Conservation (phyloP, 2,797 vertebrate species). For the Sardinella longiceps region DNA sequence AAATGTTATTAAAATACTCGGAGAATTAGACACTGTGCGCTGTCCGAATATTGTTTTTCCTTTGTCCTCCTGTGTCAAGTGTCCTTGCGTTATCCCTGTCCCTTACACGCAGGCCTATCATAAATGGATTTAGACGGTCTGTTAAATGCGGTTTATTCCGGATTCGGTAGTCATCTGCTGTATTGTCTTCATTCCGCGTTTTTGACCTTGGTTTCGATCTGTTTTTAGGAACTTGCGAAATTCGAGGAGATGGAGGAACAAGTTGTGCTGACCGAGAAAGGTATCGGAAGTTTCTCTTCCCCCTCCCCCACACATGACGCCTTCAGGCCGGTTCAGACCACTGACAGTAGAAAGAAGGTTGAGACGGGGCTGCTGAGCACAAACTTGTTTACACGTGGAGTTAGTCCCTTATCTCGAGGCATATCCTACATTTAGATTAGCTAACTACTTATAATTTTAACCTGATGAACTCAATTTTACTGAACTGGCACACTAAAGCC, state of each 20-base stretch:
- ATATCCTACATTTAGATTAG: neutral
- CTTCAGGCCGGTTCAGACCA: neutral
- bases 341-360: too few species aligned
- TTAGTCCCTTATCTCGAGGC: too few species aligned
- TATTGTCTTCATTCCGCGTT: neutral
- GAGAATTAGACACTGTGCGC: too few species aligned
- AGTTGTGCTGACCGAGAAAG: slow-evolving; percentile 77
- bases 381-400: neutral
- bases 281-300: slow-evolving; percentile 62
- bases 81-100: too few species aligned
- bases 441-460: neutral
- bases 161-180: neutral
- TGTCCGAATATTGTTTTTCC: too few species aligned
- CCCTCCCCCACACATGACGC: neutral
- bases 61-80: too few species aligned
- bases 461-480: too few species aligned
- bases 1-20: too few species aligned
- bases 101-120: too few species aligned
- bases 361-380: neutral
- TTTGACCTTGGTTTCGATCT: slow-evolving; percentile 19
- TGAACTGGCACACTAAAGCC: too few species aligned
- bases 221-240: slow-evolving; percentile 78
- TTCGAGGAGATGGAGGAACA: slow-evolving; percentile 77
- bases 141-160: slow-evolving; percentile 9
- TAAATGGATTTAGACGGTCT: too few species aligned